Percentiles rank a stretch among this genome's conserved stretches.
Evolutionary conservation across 2,113 vertebrate genomes (phyloP).

Genomic region (Sylvia atricapilla): DNA sequence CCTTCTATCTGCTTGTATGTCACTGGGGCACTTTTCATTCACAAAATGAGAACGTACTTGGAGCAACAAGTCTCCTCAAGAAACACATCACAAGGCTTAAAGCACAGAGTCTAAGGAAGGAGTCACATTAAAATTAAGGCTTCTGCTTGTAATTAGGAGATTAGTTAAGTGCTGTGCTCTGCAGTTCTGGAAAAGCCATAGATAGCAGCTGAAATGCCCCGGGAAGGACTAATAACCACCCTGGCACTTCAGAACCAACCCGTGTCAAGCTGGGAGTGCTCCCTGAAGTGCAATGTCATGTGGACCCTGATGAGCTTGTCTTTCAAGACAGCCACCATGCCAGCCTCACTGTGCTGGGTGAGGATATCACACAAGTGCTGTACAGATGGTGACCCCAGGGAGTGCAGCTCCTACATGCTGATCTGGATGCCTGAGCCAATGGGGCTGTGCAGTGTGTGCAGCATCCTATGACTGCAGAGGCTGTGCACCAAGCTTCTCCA

Average conservation of each 20-base stretch:
- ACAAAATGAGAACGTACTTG: neutral
- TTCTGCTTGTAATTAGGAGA: neutral
- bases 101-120: neutral
- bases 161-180: neutral
- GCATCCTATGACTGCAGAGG: neutral
- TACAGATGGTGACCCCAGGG: neutral
- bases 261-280: neutral
- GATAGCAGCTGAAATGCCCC: neutral
- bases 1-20: neutral
- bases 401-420: neutral
- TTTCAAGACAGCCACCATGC: neutral
- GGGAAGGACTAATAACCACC: neutral
- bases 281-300: fast-evolving
- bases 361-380: neutral
- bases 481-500: neutral
- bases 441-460: neutral
- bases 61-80: neutral
- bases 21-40: neutral
- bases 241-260: neutral
- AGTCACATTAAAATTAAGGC: neutral
- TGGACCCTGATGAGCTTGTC: neutral
- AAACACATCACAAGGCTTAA: neutral
- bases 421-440: fast-evolving
- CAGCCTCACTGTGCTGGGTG: neutral
- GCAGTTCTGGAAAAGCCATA: neutral